Evolutionary conservation across 2,113 vertebrate species (phyloP), one percentile per base, ranked within the genome.

Genomic region (Geothlypis trichas): DNA sequence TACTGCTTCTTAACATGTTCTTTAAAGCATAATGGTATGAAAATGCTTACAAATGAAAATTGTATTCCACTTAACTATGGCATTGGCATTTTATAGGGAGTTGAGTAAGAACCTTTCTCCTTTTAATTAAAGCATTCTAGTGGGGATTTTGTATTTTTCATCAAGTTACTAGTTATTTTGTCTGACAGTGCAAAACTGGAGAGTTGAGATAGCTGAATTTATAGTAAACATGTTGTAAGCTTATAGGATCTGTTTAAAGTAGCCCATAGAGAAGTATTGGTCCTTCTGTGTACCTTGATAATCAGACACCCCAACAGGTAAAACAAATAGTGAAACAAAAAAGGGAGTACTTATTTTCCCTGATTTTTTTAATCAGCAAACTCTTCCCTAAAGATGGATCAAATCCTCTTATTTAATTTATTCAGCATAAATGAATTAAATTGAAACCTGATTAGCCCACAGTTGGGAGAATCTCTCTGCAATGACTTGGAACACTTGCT

Each of bases 341-440:
- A 92, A 65, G 14, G 17, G 20, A 90, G 21, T 71, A 9, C 47
- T 75, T 84, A 55, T 84, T 96, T 96, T 89, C 84, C n/a, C 31
- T 83, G 58, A 88, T 67, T 46, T 74, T 74, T 93, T 86, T 81
- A 80, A 77, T 90, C 62, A 77, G 55, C 19, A 77, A 77, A 78
- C 30, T 65, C 51, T 76, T 95, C 90, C 90, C 79, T 54, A 72
- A 88, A 91, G 85, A 86, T 84, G 35, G 37, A 71, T 78, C 39
- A 65, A 89, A 89, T 87, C 46, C n/a, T 90, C 92, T 71, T 92
- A 86, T 81, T 88, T 78, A 96, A 91, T 89, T 87, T 93, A 85
- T 71, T 92, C 76, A 57, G 54, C n/a, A 51, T 88, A 89, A 93
- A 72, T 89, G 9, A 94, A 94, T 95, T 93, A 86, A 94, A 92